Percentiles rank a stretch among this genome's conserved stretches.
phyloP scores from a whole-genome alignment of 2,113 vertebrate species.

The Sapajus apella region DNA sequence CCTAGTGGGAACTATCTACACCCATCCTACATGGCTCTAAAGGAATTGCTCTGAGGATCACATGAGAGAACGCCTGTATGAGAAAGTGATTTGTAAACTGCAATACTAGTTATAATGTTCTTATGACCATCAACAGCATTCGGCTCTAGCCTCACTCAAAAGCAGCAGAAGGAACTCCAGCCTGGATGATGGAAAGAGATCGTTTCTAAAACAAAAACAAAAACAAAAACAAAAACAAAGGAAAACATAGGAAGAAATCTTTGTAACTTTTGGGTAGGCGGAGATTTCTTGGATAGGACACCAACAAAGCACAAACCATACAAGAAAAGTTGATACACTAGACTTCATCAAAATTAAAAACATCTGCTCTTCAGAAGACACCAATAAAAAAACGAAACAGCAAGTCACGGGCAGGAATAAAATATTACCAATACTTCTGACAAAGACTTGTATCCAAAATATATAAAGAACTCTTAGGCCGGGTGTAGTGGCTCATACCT shows the following conservation, averaged over 20 bases:
- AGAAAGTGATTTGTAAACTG: background rate
- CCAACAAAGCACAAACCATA: background rate
- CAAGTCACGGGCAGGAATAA: background rate
- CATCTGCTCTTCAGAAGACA: conserved; percentile 3
- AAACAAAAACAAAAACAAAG: background rate
- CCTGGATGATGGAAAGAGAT: background rate
- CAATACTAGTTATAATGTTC: background rate
- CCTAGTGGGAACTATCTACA: background rate
- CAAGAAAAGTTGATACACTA: background rate
- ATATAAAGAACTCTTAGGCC: background rate
- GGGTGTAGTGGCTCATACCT: too few relatives aligned
- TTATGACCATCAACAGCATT: too few relatives aligned
- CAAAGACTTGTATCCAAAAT: background rate
- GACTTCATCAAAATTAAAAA: conserved; percentile 32
- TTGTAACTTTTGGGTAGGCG: background rate
- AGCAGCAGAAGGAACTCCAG: too few relatives aligned
- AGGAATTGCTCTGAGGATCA: background rate
- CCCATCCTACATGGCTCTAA: background rate
- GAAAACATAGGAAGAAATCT: background rate
- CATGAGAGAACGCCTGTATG: background rate
- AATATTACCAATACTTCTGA: conserved; percentile 29
- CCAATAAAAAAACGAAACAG: conserved; percentile 47
- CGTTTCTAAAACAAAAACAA: too few relatives aligned
- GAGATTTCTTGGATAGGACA: background rate
- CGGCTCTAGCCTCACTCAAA: too few relatives aligned